Conservation (phyloP, 2,113 vertebrate species). For the Paratilapia polleni region DNA sequence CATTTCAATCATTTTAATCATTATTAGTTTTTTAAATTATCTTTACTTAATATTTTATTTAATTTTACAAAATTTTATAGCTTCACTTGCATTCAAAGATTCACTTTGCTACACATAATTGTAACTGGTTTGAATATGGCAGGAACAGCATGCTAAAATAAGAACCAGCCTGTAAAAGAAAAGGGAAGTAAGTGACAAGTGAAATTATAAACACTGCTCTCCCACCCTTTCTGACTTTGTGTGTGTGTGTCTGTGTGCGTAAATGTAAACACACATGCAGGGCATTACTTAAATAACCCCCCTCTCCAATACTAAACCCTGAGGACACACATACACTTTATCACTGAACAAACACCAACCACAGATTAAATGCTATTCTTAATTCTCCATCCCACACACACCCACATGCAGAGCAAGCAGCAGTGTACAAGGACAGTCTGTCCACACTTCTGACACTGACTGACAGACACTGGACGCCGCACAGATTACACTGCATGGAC, state of each 20-base stretch:
- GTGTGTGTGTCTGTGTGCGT: not conserved
- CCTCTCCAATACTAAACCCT: constrained; percentile 28
- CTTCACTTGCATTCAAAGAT: not conserved
- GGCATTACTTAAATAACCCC: constrained; percentile 16
- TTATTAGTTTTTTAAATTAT: too few species aligned
- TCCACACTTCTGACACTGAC: constrained; percentile 25
- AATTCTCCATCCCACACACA: constrained; percentile 3
- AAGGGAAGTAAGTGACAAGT: not conserved
- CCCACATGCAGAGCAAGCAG: not conserved
- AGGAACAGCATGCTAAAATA: not conserved
- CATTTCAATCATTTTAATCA: too few species aligned
- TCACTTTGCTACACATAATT: not conserved
- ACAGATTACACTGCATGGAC: constrained; percentile 27
- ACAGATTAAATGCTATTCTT: constrained; percentile 49
- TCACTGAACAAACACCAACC: not conserved
- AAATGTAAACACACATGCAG: not conserved
- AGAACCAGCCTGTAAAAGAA: not conserved
- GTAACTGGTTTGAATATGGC: not conserved
- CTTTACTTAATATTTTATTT: too few species aligned
- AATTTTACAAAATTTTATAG: accelerated
- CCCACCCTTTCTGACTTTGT: not conserved
- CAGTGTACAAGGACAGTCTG: constrained; percentile 8
- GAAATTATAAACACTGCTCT: not conserved
- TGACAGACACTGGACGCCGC: not conserved
- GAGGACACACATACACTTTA: not conserved